phyloP scores from a whole-genome alignment of 2,888 invertebrate species.

The Lutraria lutraria region DNA sequence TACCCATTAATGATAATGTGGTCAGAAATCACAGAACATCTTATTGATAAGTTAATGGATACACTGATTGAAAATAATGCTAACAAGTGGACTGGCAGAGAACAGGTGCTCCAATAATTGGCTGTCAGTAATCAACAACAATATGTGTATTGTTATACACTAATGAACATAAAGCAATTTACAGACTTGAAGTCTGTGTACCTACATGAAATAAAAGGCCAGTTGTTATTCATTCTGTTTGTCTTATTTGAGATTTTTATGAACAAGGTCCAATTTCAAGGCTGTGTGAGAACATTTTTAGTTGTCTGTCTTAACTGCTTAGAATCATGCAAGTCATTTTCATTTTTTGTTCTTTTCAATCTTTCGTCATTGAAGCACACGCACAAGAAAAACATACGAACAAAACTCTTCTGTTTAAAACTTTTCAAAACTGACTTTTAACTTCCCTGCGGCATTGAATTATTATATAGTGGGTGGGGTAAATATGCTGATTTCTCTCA shows the following conservation, averaged over 20 bases:
- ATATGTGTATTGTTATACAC: constrained; percentile 40
- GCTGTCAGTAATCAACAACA: constrained; percentile 38
- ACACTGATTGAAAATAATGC: constrained; percentile 50
- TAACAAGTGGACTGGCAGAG: constrained; percentile 53
- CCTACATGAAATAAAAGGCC: constrained; percentile 24
- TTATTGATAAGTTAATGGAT: constrained; percentile 51
- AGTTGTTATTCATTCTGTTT: constrained; percentile 20
- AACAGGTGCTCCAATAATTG: constrained; percentile 57
- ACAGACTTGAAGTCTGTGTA: constrained; percentile 18
- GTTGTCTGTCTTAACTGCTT: neutral
- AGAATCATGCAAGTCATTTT: neutral
- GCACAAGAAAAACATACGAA: neutral
- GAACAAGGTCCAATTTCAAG: neutral
- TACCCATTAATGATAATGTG: constrained; percentile 8
- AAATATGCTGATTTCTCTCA: constrained; percentile 5
- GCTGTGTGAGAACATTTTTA: constrained; percentile 1
- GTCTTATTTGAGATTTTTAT: constrained; percentile 23
- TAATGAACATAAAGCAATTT: constrained; percentile 25
- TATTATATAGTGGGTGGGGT: constrained; percentile 6
- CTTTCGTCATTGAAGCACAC: neutral
- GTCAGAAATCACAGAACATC: constrained; percentile 21
- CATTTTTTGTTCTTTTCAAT: neutral
- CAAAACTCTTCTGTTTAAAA: constrained; percentile 13
- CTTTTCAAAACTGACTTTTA: neutral
- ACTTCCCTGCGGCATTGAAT: neutral